These are phyloP conservation scores for Elachura formosa DNA, from an alignment of 2,113 vertebrate genomes.

Conservation along the genomic window DNA sequence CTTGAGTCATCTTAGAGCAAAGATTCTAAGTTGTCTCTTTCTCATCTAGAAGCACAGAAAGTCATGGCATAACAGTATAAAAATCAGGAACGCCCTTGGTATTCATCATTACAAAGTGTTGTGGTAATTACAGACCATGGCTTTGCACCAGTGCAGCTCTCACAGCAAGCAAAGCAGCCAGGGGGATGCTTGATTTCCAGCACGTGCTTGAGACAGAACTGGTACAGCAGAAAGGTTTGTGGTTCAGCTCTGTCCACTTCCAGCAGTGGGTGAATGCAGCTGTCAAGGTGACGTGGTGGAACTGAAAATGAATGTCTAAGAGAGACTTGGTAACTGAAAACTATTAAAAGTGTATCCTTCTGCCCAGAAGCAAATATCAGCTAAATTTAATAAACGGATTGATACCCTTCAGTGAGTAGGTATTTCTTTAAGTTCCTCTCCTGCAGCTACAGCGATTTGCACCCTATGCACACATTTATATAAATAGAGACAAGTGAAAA, in stretches of 20 bases:
- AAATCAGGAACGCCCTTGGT: neutral
- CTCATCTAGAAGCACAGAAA: neutral
- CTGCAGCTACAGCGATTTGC: neutral
- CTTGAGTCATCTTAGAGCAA: neutral
- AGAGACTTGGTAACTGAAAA: neutral
- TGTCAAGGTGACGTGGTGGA: fast-evolving
- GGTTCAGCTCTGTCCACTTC: neutral
- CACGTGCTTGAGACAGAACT: neutral
- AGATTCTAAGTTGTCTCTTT: neutral
- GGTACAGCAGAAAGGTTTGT: neutral
- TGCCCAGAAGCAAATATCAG: neutral
- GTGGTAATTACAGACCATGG: neutral
- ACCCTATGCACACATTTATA: neutral
- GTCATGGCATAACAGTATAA: neutral
- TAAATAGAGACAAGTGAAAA: neutral
- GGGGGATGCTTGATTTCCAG: neutral
- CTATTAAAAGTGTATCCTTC: neutral
- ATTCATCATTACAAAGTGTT: neutral
- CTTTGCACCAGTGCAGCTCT: neutral
- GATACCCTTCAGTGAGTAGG: neutral
- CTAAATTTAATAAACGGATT: neutral
- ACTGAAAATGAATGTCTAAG: neutral
- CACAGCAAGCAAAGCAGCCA: neutral
- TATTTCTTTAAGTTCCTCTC: neutral
- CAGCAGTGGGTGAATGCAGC: neutral